phyloP scores from a whole-genome alignment of 2,888 invertebrate genomes.

The Thecocarcelia acutangulata region DNA sequence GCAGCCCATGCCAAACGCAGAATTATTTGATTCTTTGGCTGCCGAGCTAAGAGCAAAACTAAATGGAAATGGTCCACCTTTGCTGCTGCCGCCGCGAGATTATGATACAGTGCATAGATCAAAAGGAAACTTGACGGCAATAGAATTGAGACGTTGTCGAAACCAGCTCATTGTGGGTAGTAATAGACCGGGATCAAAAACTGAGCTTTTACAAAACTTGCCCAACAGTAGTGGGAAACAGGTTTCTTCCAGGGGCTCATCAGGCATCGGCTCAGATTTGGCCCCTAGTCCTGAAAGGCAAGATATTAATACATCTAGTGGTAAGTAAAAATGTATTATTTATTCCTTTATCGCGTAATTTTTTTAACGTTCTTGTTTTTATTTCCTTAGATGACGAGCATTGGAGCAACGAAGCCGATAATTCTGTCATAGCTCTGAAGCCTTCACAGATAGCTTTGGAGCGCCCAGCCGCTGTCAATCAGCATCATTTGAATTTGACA shows the following conservation, averaged over 20 bases:
- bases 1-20: conserved; percentile 84
- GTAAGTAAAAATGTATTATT: conserved; percentile 74
- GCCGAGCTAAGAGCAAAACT: conserved; percentile 93
- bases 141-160: conserved; percentile 84
- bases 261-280: conserved; percentile 94
- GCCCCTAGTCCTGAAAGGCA: conserved; percentile 90
- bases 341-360: no score
- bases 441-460: conserved; percentile 79
- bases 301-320: conserved; percentile 81
- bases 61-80: conserved; percentile 85
- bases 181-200: conserved; percentile 77
- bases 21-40: conserved; percentile 94
- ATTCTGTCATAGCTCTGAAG: conserved; percentile 80
- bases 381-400: conserved; percentile 78
- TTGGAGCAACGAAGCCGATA: conserved; percentile 81
- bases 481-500: conserved; percentile 77
- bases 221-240: conserved; percentile 74
- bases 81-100: conserved; percentile 94
- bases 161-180: conserved; percentile 81
- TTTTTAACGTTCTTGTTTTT: conserved; percentile 3
- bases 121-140: conserved; percentile 88
- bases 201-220: conserved; percentile 74
- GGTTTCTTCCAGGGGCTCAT: conserved; percentile 90
- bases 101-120: conserved; percentile 93
- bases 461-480: conserved; percentile 70